Evolutionary conservation across 2,113 vertebrate species (phyloP).

Genomic region (Apteryx owenii): DNA sequence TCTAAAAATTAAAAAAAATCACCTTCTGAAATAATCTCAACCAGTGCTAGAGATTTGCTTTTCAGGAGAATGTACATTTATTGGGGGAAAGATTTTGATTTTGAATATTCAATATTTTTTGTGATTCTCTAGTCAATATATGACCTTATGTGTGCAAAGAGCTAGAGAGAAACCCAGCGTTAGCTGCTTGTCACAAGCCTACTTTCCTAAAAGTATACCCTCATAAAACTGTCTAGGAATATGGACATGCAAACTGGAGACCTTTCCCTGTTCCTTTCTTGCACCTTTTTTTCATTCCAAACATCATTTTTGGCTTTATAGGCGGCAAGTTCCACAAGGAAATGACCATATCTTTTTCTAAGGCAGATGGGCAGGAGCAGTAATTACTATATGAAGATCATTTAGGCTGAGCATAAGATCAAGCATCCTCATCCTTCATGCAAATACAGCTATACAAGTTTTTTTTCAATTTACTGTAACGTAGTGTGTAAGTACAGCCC

Average conservation of each 20-base stretch:
- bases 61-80: background rate
- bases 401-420: background rate
- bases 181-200: background rate
- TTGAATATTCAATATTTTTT: background rate
- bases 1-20: background rate
- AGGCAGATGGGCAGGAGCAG: background rate
- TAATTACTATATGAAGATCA: background rate
- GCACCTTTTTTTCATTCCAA: accelerated
- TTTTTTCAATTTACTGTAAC: background rate
- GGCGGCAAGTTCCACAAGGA: background rate
- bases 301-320: background rate
- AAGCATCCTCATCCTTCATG: background rate
- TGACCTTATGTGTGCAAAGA: background rate
- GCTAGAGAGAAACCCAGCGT: background rate
- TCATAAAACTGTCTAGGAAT: background rate
- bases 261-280: background rate
- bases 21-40: background rate
- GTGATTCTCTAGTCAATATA: background rate
- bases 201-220: background rate
- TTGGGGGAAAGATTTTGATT: background rate
- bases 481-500: background rate
- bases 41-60: background rate
- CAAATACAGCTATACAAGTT: background rate
- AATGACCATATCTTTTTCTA: background rate
- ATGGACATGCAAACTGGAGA: background rate